A percentile compares a stretch with the other conserved stretches of the same genome.
Conservation (phyloP, 2,797 vertebrate genomes). For the Hapalemur alaotrensis region DNA sequence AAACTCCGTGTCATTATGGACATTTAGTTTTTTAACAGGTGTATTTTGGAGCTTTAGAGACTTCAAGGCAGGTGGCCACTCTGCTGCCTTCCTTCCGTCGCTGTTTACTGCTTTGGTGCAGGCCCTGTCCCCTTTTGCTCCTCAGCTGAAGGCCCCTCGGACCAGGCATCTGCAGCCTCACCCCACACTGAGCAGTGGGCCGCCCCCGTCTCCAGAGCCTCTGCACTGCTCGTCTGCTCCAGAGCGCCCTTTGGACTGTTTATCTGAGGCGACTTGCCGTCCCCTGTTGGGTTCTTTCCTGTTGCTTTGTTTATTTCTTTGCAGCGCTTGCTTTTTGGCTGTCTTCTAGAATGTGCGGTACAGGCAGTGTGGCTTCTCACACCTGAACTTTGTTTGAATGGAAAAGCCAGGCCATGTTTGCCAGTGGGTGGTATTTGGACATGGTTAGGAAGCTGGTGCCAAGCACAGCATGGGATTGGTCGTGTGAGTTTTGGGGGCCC, state of each 20-base stretch:
- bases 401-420: background rate
- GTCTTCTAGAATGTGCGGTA: accelerated
- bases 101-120: too few species aligned
- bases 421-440: accelerated
- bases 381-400: background rate
- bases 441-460: too few species aligned
- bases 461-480: background rate
- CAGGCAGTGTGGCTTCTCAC: too few species aligned
- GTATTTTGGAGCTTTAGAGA: background rate
- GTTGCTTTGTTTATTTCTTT: too few species aligned
- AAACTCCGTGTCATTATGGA: too few species aligned
- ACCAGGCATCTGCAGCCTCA: too few species aligned
- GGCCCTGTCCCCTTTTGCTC: background rate
- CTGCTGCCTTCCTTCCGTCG: background rate
- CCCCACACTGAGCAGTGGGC: too few species aligned
- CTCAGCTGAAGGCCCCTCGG: background rate
- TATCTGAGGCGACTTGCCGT: background rate
- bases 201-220: background rate
- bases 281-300: background rate
- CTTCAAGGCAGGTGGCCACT: background rate
- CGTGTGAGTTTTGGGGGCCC: accelerated
- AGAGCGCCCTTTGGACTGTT: background rate
- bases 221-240: background rate
- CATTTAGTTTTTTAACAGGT: background rate
- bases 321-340: background rate